Evolutionary conservation across 2,113 vertebrate genomes (phyloP), one percentile per base, ranked within the genome.

Genomic region (Stegastes partitus): DNA sequence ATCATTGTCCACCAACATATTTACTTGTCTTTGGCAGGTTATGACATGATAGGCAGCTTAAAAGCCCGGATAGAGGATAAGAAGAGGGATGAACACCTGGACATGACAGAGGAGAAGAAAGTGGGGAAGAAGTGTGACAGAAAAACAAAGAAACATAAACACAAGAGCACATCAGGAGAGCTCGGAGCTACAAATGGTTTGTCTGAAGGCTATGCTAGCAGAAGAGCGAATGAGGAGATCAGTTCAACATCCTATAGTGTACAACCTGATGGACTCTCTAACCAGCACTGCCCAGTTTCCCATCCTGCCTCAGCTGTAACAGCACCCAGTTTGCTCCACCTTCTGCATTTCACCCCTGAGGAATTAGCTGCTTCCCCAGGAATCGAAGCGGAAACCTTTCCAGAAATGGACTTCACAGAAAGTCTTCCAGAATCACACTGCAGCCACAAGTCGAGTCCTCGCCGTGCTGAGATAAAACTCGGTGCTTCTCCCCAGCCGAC

Each of bases 71-170:
- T 53, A 23, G 74, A 83, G 0, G 23, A 77, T 0, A 84, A 89
- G 34, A 85, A 87, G 42, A 26, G 26, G 21, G 59, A 5, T 0
- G 42, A 75, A 58, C 91, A 83, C 83, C 50, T 16, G 25, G 89
- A 89, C 26, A 68, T 82, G 85, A 81, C 63, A 0, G 89, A 93
- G 74, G 93, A 93, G 11, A 91, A 93, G 54, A 64, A 18, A 80
- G 80, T 62, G 4, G n/a, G 15, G 21, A 74, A 0, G 82, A 81
- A 25, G 87, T 85, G 28, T 31, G 51, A 61, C 37, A 50, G 18
- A 8, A 77, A 58, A 9, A 34, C 18, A 44, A 71, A 55, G 25
- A 78, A 55, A 57, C 6, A 21, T 64, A 28, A 68, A 25, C 34
- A 47, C 39, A 14, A 0, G 10, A 6, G 39, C 4, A 57, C 28